Evolutionary conservation across 2,113 vertebrate genomes (phyloP), one percentile per base, ranked within the genome.

Genomic region (Atlantisia rogersi): DNA sequence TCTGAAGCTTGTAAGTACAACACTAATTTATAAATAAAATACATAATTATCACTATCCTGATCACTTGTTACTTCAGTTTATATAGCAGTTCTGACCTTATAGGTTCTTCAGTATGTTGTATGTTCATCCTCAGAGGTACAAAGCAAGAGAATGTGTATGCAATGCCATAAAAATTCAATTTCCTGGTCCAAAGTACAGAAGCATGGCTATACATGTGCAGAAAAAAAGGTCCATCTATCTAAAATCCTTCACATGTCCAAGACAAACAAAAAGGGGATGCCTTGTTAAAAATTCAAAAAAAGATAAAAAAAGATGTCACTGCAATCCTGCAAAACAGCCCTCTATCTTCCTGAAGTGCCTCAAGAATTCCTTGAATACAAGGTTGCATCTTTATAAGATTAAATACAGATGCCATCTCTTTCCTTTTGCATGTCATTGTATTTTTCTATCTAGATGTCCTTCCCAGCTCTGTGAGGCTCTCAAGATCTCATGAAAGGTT

Each of bases 61-160:
- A 40, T 13, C 4, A 3, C 10, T 78, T 14, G 35, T 32, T 16
- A 58, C 3, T 58, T 90, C 37, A 15, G 15, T 78, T 81, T 63
- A 88, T 48, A 67, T 8, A 68, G 5, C 10, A 46, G 25, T 22
- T 64, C 25, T 65, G 32, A 65, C 29, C 14, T 25, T 64, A 28
- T 3, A 74, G 12, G 12, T 62, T 42, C 28, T 50, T 65, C 44
- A 39, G 10, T 48, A 91, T 64, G 4, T 32, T 74, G 21, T 26
- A 26, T 4, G 28, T 70, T 78, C 14, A 52, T 65, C 7, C 4
- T 39, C 74, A 52, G 13, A n/a, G 32, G 46, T 35, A 15, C 6
- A 76, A 37, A 6, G 4, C 19, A 52, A 76, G 10, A 6, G 4
- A 70, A 28, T 0, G 0, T 46, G 5, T 12, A 19, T n/a, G 17